Base-by-base conservation (phyloP, 2,113 vertebrate species). In the Mohoua ochrocephala region DNA sequence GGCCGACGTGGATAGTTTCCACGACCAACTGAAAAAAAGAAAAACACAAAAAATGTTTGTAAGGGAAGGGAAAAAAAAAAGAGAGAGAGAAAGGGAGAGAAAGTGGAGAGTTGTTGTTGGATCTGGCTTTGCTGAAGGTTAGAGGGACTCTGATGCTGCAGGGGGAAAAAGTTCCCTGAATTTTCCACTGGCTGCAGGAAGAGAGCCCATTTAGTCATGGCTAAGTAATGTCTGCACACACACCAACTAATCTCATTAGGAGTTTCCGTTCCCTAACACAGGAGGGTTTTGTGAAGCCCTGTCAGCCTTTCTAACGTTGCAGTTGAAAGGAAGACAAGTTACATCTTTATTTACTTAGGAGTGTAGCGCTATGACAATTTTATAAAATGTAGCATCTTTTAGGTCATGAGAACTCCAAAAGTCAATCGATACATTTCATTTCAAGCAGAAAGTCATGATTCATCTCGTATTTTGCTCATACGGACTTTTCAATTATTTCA, bases 161-260 rank as follows among this genome's bases (percentile, higher is more conserved):
- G 97, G 98, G 97, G 98, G 98, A 98, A 98, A 98, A 98, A 97
- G 98, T 97, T 98, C 97, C 97, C 97, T 98, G 98, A 98, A 98
- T 99, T 99, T 99, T 99, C 98, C 98, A 99, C 98, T 98, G 98
- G 97, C 96, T 98, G 98, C 99, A 99, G 99, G 99, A 99, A 99
- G 98, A 98, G 98, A 98, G 98, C 97, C 98, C 98, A 98, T 99
- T 99, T 98, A 99, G 98, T 99, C 99, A 99, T 98, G 98, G 98
- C 98, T 98, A 98, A 99, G 98, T 99, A 98, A 99, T 99, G 99
- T 99, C 99, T 99, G 98, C 99, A 98, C 98, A 98, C 98, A 98
- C 98, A 99, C 98, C 98, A 98, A 98, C 98, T 99, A 99, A 99
- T 99, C 99, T 99, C 99, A 99, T 99, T 99, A 99, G 98, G 98